Conservation (phyloP, 1,140 invertebrate species). For the Megathymus violae region DNA sequence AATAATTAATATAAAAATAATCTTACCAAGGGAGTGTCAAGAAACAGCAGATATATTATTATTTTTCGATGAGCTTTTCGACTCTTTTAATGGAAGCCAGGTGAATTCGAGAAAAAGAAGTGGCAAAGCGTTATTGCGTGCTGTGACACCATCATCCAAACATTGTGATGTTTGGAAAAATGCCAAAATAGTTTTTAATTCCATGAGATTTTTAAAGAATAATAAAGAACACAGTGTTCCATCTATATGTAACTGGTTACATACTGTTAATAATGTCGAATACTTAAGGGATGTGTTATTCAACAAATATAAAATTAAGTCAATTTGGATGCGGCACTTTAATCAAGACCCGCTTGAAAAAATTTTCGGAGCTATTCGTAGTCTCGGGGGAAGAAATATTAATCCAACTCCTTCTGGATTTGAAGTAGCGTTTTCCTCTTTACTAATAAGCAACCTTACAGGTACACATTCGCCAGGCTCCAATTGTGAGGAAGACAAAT, state of each 20-base stretch:
- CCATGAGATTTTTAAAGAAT: not conserved
- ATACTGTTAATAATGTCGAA: too few species aligned
- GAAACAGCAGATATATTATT: constrained; percentile 26
- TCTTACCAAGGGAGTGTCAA: not conserved
- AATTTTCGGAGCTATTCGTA: constrained; percentile 32
- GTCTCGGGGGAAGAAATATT: constrained; percentile 33
- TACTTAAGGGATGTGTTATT: too few species aligned
- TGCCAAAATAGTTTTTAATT: too few species aligned
- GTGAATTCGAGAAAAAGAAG: constrained; percentile 22
- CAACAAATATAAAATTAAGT: constrained; percentile 29
- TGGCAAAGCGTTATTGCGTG: constrained; percentile 26
- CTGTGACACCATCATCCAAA: too few species aligned
- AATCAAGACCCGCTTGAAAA: constrained; percentile 35
- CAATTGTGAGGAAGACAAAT: constrained; percentile 7
- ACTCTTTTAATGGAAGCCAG: constrained; percentile 29
- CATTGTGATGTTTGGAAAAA: too few species aligned
- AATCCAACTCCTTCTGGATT: too few species aligned
- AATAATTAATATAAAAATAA: too few species aligned
- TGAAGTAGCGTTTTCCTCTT: too few species aligned
- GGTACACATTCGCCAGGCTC: too few species aligned
- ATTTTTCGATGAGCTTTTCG: constrained; percentile 38
- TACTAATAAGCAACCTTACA: too few species aligned
- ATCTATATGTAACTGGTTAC: too few species aligned
- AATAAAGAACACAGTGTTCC: not conserved
- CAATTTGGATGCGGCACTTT: too few species aligned